Percentiles rank a stretch among this genome's conserved stretches.
phyloP scores from a whole-genome alignment of 2,113 vertebrate genomes.

The Brachyhypopomus occidentalis region DNA sequence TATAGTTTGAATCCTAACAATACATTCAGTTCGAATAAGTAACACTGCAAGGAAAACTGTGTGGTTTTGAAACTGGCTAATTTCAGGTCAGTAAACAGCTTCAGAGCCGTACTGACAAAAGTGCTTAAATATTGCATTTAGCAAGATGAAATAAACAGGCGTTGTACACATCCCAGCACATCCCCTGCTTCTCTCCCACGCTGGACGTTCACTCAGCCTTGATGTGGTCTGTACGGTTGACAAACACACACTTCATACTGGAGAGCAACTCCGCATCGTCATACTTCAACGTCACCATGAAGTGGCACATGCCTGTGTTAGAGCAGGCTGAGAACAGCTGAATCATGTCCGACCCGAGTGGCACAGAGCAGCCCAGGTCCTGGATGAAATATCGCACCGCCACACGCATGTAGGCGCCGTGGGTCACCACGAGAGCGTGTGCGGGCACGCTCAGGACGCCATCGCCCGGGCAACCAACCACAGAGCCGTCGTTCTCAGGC shows the following conservation, averaged over 20 bases:
- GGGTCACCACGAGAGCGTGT: conserved; percentile 84
- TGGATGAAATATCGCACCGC: conserved; percentile 83
- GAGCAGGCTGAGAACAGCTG: conserved; percentile 82
- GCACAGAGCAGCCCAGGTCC: conserved; percentile 79
- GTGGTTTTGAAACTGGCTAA: background rate
- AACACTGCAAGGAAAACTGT: background rate
- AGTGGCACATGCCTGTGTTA: conserved; percentile 87
- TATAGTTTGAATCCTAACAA: background rate
- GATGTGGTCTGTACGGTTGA: conserved; percentile 84
- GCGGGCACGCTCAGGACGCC: conserved; percentile 61
- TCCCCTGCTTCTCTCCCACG: background rate
- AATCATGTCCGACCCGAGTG: conserved; percentile 66
- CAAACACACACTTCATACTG: conserved; percentile 76
- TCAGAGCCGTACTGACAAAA: background rate
- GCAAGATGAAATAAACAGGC: background rate
- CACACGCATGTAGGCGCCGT: conserved; percentile 87
- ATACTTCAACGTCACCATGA: conserved; percentile 74
- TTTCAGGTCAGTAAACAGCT: background rate
- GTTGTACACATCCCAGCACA: conserved; percentile 4
- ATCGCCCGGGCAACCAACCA: conserved; percentile 57
- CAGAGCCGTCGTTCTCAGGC: background rate
- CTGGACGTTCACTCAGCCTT: conserved; percentile 31
- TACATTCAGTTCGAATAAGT: too few relatives aligned
- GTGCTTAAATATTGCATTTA: background rate
- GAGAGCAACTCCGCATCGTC: conserved; percentile 58